Percentiles rank a stretch among this genome's conserved stretches.
These are phyloP conservation scores for Bufo gargarizans DNA, from an alignment of 2,113 vertebrate genomes.

Conservation along the genomic window DNA sequence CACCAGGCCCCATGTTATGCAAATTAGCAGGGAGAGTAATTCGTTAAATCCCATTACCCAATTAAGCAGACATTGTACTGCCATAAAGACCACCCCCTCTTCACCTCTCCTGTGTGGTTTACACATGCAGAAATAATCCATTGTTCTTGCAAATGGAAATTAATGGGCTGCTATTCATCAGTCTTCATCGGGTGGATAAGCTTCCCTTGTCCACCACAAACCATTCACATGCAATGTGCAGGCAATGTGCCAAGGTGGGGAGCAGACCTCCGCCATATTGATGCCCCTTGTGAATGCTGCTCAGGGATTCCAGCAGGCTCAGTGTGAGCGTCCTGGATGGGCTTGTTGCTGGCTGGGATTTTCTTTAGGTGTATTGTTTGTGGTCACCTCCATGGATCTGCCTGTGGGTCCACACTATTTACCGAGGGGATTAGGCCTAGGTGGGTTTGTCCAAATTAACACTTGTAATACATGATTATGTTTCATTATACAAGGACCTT, in stretches of 20 bases:
- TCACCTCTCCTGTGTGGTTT: conserved; percentile 71
- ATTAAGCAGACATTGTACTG: conserved; percentile 65
- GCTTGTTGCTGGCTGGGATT: neutral
- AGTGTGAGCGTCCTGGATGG: neutral
- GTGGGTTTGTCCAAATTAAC: conserved; percentile 8
- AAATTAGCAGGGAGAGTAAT: conserved; percentile 64
- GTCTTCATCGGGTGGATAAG: conserved; percentile 42
- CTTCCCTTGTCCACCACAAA: neutral
- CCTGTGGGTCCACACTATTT: neutral
- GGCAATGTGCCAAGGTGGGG: neutral
- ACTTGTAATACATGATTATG: conserved; percentile 45
- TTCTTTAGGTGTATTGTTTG: neutral
- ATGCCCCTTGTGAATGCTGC: conserved; percentile 4
- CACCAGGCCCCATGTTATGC: conserved; percentile 59
- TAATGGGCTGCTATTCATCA: conserved; percentile 76
- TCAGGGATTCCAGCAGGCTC: neutral
- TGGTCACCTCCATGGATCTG: neutral
- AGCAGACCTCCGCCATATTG: conserved; percentile 3
- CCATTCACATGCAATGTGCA: conserved; percentile 18
- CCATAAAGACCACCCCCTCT: conserved; percentile 67
- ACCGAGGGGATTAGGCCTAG: conserved; percentile 12
- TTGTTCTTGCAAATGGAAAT: conserved; percentile 79
- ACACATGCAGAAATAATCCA: conserved; percentile 77
- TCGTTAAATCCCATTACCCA: conserved; percentile 67
- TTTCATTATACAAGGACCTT: neutral